These are phyloP conservation scores for Lumbricus terrestris DNA, from an alignment of 2,888 invertebrate species.

Conservation along the genomic window DNA sequence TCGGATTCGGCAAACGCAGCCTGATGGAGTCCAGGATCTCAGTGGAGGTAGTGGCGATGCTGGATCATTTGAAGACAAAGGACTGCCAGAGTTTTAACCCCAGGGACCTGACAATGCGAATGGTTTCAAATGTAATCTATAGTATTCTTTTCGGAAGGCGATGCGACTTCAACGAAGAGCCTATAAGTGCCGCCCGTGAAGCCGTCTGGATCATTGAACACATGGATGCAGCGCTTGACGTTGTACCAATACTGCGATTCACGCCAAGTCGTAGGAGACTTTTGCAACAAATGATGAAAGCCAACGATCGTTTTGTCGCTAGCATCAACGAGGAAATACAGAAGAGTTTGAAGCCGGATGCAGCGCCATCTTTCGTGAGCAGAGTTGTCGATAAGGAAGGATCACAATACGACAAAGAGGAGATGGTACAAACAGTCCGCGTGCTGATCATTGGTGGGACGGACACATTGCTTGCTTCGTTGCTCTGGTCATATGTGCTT, in stretches of 20 bases:
- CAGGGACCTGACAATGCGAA: not conserved
- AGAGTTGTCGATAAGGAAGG: constrained; percentile 13
- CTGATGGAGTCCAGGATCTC: too few relatives aligned
- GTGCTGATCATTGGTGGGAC: constrained; percentile 44
- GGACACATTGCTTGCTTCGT: constrained; percentile 49
- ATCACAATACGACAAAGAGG: not conserved
- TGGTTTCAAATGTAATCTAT: constrained; percentile 19
- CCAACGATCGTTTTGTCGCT: not conserved
- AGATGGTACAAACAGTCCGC: not conserved
- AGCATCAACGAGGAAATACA: not conserved
- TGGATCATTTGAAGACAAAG: too few relatives aligned
- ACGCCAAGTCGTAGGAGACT: too few relatives aligned
- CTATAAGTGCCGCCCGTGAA: not conserved
- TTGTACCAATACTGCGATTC: too few relatives aligned
- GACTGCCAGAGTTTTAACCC: constrained; percentile 18
- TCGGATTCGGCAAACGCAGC: too few relatives aligned
- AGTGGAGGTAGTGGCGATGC: too few relatives aligned
- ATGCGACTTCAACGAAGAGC: not conserved
- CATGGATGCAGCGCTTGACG: not conserved
- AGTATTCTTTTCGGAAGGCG: constrained; percentile 26
- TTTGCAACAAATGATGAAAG: too few relatives aligned
- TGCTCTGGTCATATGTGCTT: constrained; percentile 49
- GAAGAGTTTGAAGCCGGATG: not conserved
- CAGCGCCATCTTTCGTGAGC: not conserved
- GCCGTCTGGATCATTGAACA: not conserved